phyloP scores from a whole-genome alignment of 2,888 invertebrate genomes.

The Pegoplata infirma region DNA sequence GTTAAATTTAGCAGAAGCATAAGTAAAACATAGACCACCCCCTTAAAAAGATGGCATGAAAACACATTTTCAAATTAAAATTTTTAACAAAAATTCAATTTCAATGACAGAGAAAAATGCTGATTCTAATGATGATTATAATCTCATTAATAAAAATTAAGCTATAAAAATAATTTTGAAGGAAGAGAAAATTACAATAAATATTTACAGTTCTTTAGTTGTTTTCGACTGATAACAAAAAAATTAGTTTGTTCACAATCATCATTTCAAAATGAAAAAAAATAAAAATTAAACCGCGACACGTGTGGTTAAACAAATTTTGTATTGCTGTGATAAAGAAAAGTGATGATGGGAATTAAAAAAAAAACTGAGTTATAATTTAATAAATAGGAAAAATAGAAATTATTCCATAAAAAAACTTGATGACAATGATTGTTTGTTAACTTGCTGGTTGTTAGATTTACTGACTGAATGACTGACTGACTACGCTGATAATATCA shows the following conservation, averaged over 20 bases:
- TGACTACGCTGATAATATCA: slow-evolving; percentile 28
- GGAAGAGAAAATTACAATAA: slow-evolving; percentile 3
- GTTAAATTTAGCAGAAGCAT: slow-evolving; percentile 46
- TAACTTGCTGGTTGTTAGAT: neutral
- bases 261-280: slow-evolving; percentile 13
- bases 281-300: slow-evolving; percentile 68
- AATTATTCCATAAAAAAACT: slow-evolving; percentile 35
- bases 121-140: slow-evolving; percentile 53
- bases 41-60: neutral
- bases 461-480: neutral
- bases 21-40: slow-evolving; percentile 24
- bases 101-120: neutral
- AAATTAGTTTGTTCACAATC: slow-evolving; percentile 57
- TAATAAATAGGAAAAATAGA: slow-evolving; percentile 30
- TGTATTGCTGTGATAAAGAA: slow-evolving; percentile 13
- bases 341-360: slow-evolving; percentile 45
- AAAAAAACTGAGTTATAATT: slow-evolving; percentile 37
- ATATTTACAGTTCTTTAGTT: slow-evolving; percentile 51
- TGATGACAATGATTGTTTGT: slow-evolving; percentile 47
- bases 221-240: slow-evolving; percentile 52
- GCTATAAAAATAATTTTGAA: slow-evolving; percentile 30
- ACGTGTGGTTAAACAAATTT: slow-evolving; percentile 66
- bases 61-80: slow-evolving; percentile 25
- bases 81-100: slow-evolving; percentile 45
- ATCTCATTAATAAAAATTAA: slow-evolving; percentile 58